Percentiles rank a stretch among this genome's conserved stretches.
Conservation (phyloP, 1,140 invertebrate species). For the Radopholus similis region DNA sequence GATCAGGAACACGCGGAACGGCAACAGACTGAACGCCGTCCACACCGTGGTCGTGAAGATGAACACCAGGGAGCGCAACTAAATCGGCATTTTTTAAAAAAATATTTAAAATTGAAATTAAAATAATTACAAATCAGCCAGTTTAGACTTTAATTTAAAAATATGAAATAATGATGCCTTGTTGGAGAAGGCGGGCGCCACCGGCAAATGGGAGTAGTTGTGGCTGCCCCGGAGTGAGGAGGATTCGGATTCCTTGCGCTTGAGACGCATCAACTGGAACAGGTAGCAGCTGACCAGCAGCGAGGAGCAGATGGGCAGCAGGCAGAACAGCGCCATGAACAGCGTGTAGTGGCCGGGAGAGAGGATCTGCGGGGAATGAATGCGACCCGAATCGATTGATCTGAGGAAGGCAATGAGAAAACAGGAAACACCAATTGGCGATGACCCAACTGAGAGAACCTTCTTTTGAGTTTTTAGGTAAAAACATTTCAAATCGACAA, state of each 20-base stretch:
- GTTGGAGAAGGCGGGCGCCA: slow-evolving; percentile 11
- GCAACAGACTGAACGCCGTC: slow-evolving; percentile 14
- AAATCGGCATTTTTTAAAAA: background rate
- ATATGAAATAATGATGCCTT: background rate
- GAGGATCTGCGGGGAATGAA: background rate
- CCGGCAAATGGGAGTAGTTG: background rate
- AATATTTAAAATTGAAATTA: background rate
- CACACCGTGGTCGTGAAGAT: slow-evolving; percentile 17
- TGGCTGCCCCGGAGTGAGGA: background rate
- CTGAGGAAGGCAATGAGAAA: background rate
- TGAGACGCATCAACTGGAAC: slow-evolving; percentile 6
- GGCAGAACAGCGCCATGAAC: background rate
- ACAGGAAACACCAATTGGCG: background rate
- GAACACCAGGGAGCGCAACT: slow-evolving; percentile 15
- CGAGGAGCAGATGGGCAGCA: slow-evolving; percentile 14
- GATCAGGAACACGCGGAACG: slow-evolving; percentile 3
- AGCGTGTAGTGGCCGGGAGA: background rate
- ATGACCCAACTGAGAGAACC: background rate
- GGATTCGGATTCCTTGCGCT: slow-evolving; percentile 2
- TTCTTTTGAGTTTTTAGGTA: too few species aligned
- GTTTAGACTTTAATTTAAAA: background rate
- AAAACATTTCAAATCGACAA: too few species aligned
- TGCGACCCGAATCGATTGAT: background rate
- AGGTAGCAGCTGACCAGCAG: slow-evolving; percentile 14
- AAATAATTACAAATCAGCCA: background rate